phyloP scores from a whole-genome alignment of 2,797 vertebrate genomes.

The Myotis planiceps region DNA sequence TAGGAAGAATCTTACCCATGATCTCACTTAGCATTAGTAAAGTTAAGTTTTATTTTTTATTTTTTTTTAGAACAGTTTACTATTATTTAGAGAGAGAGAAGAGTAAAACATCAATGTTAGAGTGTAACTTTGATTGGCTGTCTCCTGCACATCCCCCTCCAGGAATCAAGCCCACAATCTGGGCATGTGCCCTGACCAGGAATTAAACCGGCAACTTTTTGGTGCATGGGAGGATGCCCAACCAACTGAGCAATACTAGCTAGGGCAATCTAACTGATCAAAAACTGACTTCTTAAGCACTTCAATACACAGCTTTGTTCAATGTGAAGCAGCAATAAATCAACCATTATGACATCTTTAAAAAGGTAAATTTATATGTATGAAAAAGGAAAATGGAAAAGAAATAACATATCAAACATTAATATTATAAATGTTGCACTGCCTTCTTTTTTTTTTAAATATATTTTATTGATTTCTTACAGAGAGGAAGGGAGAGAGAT shows the following conservation, averaged over 20 bases:
- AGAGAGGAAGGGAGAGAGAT: too few relatives aligned
- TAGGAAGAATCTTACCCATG: not conserved
- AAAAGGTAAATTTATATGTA: not conserved
- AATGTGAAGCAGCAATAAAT: not conserved
- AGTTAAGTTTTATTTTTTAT: not conserved
- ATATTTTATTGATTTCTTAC: too few relatives aligned
- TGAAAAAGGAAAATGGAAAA: not conserved
- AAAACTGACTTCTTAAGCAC: not conserved
- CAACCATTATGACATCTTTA: not conserved
- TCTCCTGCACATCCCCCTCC: not conserved
- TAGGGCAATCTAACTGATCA: not conserved
- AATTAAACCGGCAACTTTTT: not conserved
- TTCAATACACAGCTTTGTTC: not conserved
- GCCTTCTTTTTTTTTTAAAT: too few relatives aligned
- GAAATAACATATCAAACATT: not conserved
- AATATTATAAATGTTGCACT: not conserved
- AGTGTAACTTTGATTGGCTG: not conserved
- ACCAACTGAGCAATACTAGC: not conserved
- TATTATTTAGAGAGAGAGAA: not conserved
- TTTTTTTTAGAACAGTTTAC: not conserved
- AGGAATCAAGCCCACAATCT: not conserved
- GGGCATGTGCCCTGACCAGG: not conserved
- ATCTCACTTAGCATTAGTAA: not conserved
- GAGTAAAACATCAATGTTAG: not conserved
- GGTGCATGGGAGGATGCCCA: not conserved